phyloP scores from a whole-genome alignment of 2,113 vertebrate genomes.

The Melanerpes aurifrons region DNA sequence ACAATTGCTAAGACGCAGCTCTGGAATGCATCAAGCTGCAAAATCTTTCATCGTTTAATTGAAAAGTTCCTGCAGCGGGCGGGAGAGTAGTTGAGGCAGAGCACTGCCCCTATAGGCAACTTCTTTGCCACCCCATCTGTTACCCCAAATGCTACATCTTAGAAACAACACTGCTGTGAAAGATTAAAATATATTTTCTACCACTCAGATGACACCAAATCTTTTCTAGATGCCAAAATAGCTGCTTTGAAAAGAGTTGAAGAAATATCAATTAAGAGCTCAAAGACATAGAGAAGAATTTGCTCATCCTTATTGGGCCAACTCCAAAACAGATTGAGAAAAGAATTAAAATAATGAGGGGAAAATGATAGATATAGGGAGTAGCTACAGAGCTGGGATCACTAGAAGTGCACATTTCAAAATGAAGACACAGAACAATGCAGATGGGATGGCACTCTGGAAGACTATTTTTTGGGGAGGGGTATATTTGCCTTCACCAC shows the following conservation, averaged over 20 bases:
- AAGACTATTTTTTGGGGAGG: constrained; percentile 58
- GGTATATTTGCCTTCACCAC: neutral
- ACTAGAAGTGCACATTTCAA: constrained; percentile 76
- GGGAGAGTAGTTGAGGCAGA: constrained; percentile 84
- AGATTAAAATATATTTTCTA: constrained; percentile 90
- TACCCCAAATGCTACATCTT: constrained; percentile 88
- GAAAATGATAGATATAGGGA: constrained; percentile 78
- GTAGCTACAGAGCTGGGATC: constrained; percentile 73
- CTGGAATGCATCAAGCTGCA: constrained; percentile 77
- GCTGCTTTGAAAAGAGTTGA: constrained; percentile 88
- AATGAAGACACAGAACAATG: constrained; percentile 69
- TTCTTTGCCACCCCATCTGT: constrained; percentile 88
- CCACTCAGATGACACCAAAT: constrained; percentile 88
- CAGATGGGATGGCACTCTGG: constrained; percentile 60
- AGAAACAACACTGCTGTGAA: constrained; percentile 87
- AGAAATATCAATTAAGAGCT: constrained; percentile 89
- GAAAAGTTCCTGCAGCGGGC: constrained; percentile 84
- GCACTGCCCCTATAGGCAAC: constrained; percentile 87
- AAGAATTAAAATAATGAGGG: constrained; percentile 85
- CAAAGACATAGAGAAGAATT: constrained; percentile 85
- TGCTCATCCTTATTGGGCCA: constrained; percentile 86
- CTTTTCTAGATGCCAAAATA: constrained; percentile 89
- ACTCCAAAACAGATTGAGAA: constrained; percentile 85
- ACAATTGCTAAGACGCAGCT: constrained; percentile 76
- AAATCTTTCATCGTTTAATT: constrained; percentile 85